phyloP scores from a whole-genome alignment of 2,888 invertebrate species.

The Linnaemya vulpina region DNA sequence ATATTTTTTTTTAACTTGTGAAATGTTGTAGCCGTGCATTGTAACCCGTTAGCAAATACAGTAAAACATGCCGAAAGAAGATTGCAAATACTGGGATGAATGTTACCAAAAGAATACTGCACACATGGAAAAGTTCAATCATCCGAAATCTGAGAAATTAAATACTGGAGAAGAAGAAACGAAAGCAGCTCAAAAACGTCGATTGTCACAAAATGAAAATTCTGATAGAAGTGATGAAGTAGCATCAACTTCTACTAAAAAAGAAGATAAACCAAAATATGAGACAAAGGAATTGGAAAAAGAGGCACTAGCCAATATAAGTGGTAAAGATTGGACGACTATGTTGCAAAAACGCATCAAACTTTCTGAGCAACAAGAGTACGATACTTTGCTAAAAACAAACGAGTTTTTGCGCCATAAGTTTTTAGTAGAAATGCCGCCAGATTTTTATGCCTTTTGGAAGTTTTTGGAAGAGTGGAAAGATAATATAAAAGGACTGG shows the following conservation, averaged over 20 bases:
- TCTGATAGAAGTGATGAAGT: not conserved
- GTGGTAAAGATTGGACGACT: constrained; percentile 79
- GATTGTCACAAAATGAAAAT: constrained; percentile 40
- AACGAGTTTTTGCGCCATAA: constrained; percentile 87
- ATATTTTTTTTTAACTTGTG: constrained; percentile 3
- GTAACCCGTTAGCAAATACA: constrained; percentile 76
- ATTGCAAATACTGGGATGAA: constrained; percentile 90
- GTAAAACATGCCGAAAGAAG: constrained; percentile 82
- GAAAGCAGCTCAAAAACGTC: constrained; percentile 34
- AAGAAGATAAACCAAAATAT: constrained; percentile 63
- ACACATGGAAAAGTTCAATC: constrained; percentile 90
- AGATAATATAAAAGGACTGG: constrained; percentile 78
- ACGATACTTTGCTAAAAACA: constrained; percentile 84
- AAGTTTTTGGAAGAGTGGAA: constrained; percentile 87
- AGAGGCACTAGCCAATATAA: constrained; percentile 78
- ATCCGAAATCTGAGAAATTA: constrained; percentile 83
- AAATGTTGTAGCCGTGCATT: constrained; percentile 6
- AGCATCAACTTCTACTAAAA: not conserved
- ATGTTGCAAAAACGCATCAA: constrained; percentile 77
- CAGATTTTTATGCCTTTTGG: constrained; percentile 94
- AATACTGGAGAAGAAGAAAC: constrained; percentile 28
- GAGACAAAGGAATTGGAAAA: constrained; percentile 74
- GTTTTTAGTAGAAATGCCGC: constrained; percentile 93
- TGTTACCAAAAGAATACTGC: constrained; percentile 92
- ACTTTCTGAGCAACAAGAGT: constrained; percentile 80